A percentile compares a stretch with the other conserved stretches of the same genome.
Evolutionary conservation across 30 jellyfish, hydroid and myxozoan species (phyloP).

Genomic region (Catostylus mosaicus): DNA sequence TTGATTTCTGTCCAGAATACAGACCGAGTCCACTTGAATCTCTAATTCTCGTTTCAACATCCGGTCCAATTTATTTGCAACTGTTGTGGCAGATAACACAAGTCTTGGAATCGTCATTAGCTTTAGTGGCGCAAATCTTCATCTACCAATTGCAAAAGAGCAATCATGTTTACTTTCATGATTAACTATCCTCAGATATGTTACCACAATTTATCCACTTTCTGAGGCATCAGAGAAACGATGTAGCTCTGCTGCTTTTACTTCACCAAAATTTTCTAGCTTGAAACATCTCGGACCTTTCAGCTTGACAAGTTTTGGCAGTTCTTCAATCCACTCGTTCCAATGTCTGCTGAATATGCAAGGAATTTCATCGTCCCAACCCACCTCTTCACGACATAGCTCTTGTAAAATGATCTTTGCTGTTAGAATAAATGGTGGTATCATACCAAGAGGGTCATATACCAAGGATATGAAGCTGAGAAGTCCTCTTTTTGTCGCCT

Average conservation of each 20-base stretch:
- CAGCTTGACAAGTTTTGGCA: neutral
- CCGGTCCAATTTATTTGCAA: conserved; percentile 46
- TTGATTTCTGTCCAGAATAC: conserved; percentile 64
- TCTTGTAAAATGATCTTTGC: conserved; percentile 43
- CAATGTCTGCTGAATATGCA: neutral
- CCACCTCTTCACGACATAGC: conserved; percentile 10
- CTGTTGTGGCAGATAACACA: conserved; percentile 67
- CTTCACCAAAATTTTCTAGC: conserved; percentile 16
- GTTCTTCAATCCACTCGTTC: conserved; percentile 30
- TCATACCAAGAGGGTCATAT: conserved; percentile 3
- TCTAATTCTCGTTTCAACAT: conserved; percentile 59
- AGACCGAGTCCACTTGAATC: conserved; percentile 10
- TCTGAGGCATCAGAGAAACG: no score
- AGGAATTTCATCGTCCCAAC: conserved; percentile 53
- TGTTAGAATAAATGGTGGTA: conserved; percentile 9
- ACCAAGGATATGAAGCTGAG: neutral
- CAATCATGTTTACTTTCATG: conserved; percentile 16
- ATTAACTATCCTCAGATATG: conserved; percentile 44
- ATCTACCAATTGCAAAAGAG: conserved; percentile 41
- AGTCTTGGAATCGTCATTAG: conserved; percentile 62
- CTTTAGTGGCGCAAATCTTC: conserved; percentile 62
- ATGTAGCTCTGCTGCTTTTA: no score
- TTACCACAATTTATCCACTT: conserved; percentile 44
- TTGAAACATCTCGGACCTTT: neutral
- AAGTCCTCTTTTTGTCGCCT: neutral